Evolutionary conservation across 2,888 invertebrate species (phyloP), one percentile per base, ranked within the genome.

Genomic region (Fabriciana adippe): DNA sequence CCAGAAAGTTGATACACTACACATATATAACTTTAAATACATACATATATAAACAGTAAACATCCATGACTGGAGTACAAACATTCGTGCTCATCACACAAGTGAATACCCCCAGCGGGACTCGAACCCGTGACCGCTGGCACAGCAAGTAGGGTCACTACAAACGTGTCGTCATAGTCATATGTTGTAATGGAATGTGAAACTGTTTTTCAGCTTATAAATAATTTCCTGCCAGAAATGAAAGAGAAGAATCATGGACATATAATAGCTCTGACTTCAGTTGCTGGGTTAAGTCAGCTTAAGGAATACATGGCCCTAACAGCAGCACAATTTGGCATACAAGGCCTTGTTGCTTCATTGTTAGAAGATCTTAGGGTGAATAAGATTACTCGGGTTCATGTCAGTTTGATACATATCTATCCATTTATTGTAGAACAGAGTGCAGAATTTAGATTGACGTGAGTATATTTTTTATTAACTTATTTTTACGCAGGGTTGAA

Each of bases 281-380:
- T 94, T 1, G 94, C 94, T 64, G 94, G 94, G 6, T 83, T 94
- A 2, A 94, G 94, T 67, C 93, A 94, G 59, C 88, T 93, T 31
- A 91, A 93, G 57, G 93, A 93, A 73, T 93, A 94, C 74, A 92
- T 95, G 83, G 94, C 94, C 0, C 82, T 94, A 15, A 93, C 94
- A 67, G 94, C 95, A 0, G 94, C 95, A 0, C 95, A 95, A 82
- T 95, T 95, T 81, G 95, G 95, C 16, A 93, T 95, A 1, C 94
- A 94, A 78, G 95, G 95, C 3, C 84, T 95, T 48, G 94, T 94
- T 0, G 94, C 95, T 76, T 94, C 94, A 1, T 81, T 95, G 5
- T 93, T 93, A 78, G 94, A 94, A 74, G 94, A 95, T 74, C 82
- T 95, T 0, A 89, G 94, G 51, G 90, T 94, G 53, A 90, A 92